phyloP scores from a whole-genome alignment of 2,888 invertebrate species.

The Cetonia aurata region DNA sequence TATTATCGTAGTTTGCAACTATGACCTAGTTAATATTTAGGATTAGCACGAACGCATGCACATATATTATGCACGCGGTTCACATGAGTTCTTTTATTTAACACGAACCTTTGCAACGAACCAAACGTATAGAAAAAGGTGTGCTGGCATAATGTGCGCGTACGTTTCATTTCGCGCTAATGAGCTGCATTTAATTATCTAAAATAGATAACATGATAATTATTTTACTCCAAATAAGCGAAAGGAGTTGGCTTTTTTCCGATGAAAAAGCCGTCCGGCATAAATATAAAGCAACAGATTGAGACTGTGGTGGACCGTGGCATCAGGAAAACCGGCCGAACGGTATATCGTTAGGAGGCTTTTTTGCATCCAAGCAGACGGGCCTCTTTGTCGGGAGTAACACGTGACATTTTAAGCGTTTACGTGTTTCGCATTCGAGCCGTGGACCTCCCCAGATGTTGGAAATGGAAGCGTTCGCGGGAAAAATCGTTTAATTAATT shows the following conservation, averaged over 20 bases:
- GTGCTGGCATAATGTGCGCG: conserved; percentile 36
- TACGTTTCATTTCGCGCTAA: conserved; percentile 40
- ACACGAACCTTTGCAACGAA: not conserved
- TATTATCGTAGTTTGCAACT: no score
- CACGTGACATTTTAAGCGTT: conserved; percentile 58
- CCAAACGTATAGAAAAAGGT: conserved; percentile 18
- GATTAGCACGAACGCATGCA: no score
- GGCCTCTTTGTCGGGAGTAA: conserved; percentile 56
- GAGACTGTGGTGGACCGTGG: conserved; percentile 40
- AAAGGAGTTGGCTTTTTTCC: conserved; percentile 44
- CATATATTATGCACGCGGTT: no score
- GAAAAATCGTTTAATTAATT: conserved; percentile 43
- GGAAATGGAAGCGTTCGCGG: conserved; percentile 31
- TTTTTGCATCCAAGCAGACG: conserved; percentile 52
- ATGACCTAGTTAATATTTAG: no score
- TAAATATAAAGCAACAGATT: conserved; percentile 51
- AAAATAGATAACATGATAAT: conserved; percentile 49
- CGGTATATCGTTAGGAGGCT: conserved; percentile 48
- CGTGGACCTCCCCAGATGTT: conserved; percentile 48
- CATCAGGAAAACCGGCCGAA: conserved; percentile 50
- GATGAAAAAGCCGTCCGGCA: conserved; percentile 30
- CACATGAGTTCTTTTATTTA: no score
- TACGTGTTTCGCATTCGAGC: conserved; percentile 53
- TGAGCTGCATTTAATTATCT: conserved; percentile 42
- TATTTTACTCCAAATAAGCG: conserved; percentile 55